Percentiles rank a stretch among this genome's conserved stretches.
Conservation (phyloP, 2,797 vertebrate genomes). For the Cirrhinus molitorella region DNA sequence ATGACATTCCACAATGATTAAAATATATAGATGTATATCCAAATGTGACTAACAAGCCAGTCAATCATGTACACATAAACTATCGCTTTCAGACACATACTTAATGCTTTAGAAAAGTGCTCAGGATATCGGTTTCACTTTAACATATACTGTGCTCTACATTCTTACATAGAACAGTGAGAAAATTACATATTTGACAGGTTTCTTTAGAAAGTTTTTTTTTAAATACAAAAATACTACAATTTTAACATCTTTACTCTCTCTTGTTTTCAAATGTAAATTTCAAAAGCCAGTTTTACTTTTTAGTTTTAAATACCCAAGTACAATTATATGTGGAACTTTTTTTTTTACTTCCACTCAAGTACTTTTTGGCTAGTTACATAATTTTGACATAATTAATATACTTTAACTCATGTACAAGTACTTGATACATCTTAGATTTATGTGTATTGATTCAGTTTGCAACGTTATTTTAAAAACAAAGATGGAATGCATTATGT, state of each 20-base stretch:
- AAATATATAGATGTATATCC: neutral
- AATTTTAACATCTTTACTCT: neutral
- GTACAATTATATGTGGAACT: neutral
- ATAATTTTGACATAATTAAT: neutral
- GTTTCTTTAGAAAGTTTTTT: neutral
- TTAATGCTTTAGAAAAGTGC: neutral
- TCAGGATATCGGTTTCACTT: neutral
- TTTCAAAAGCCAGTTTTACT: neutral
- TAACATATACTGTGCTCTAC: neutral
- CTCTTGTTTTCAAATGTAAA: neutral
- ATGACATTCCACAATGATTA: neutral
- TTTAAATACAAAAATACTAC: neutral
- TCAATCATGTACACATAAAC: neutral
- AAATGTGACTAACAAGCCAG: neutral
- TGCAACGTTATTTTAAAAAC: neutral
- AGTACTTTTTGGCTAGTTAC: neutral
- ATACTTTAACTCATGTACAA: neutral
- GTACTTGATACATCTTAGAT: neutral
- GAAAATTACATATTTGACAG: neutral
- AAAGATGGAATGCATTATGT: neutral
- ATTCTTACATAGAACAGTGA: neutral
- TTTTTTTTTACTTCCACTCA: neutral
- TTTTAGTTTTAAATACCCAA: neutral
- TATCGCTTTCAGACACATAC: neutral
- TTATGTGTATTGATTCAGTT: neutral